A percentile compares a stretch with the other conserved stretches of the same genome.
Conservation (phyloP, 2,113 vertebrate species). For the Electrona antarctica region DNA sequence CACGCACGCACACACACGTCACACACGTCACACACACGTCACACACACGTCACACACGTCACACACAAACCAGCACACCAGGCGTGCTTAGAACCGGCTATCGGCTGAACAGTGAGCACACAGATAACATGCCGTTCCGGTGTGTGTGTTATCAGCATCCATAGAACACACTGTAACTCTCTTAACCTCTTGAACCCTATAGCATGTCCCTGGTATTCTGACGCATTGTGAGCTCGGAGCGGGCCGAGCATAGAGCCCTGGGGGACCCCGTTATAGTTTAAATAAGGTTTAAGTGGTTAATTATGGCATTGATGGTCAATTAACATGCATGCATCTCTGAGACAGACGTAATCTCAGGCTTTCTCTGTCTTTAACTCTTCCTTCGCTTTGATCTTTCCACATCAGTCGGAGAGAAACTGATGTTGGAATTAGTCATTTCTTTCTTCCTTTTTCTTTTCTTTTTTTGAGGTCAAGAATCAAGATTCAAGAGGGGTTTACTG, state of each 20-base stretch:
- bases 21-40: too few species aligned
- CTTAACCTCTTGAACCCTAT: conserved; percentile 49
- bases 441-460: too few species aligned
- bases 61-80: conserved; percentile 6
- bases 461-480: too few species aligned
- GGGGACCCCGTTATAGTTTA: too few species aligned
- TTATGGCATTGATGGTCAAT: not conserved
- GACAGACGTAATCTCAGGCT: not conserved
- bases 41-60: conserved; percentile 9
- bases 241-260: not conserved
- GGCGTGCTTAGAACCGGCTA: conserved; percentile 10
- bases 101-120: conserved; percentile 9
- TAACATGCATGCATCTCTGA: conserved; percentile 1
- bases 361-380: not conserved
- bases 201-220: conserved; percentile 4
- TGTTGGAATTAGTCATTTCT: not conserved
- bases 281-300: not conserved
- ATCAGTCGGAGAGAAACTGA: conserved; percentile 12
- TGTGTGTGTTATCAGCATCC: conserved; percentile 46
- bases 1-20: not conserved
- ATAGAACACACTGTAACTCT: conserved; percentile 46
- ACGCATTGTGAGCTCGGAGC: too few species aligned
- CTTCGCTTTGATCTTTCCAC: conserved; percentile 1
- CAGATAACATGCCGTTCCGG: conserved; percentile 26
- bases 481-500: too few species aligned